phyloP scores from a whole-genome alignment of 2,797 vertebrate genomes.

The Leucoraja ocellata region DNA sequence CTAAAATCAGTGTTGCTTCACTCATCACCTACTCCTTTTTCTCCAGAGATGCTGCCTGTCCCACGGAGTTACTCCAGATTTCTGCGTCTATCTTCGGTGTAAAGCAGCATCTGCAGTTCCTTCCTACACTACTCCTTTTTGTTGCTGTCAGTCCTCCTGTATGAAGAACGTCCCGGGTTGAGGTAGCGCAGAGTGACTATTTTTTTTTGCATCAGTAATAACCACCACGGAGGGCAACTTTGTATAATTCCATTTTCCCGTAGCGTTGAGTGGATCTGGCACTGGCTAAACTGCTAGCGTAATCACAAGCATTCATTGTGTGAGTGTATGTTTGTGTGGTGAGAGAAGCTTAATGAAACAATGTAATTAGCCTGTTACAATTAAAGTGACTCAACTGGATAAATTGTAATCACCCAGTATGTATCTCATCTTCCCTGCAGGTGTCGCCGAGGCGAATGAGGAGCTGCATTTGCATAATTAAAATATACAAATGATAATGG shows the following conservation, averaged over 20 bases:
- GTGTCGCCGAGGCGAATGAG: constrained; percentile 94
- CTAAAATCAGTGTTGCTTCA: too few species aligned
- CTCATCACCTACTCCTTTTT: too few species aligned
- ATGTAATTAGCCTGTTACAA: constrained; percentile 99
- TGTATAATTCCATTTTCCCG: constrained; percentile 40
- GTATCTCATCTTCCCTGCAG: constrained; percentile 96
- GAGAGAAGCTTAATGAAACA: constrained; percentile 99
- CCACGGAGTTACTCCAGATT: too few species aligned
- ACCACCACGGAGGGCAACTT: constrained; percentile 58
- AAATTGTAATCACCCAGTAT: constrained; percentile 99
- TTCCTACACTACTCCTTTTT: too few species aligned
- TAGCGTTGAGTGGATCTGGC: constrained; percentile 42
- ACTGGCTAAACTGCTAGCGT: constrained; percentile 40
- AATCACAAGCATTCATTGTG: constrained; percentile 56
- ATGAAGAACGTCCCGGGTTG: too few species aligned
- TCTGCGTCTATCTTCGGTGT: too few species aligned
- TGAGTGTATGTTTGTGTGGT: constrained; percentile 79
- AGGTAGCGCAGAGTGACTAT: too few species aligned
- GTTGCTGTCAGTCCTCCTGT: too few species aligned
- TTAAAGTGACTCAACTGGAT: constrained; percentile 99
- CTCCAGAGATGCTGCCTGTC: too few species aligned
- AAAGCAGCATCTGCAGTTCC: too few species aligned
- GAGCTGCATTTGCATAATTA: constrained; percentile 99
- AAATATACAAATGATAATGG: constrained; percentile 99
- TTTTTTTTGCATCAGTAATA: too few species aligned